A percentile compares a stretch with the other conserved stretches of the same genome.
phyloP scores from a whole-genome alignment of 2,888 invertebrate genomes.

The Eilema sororculum region DNA sequence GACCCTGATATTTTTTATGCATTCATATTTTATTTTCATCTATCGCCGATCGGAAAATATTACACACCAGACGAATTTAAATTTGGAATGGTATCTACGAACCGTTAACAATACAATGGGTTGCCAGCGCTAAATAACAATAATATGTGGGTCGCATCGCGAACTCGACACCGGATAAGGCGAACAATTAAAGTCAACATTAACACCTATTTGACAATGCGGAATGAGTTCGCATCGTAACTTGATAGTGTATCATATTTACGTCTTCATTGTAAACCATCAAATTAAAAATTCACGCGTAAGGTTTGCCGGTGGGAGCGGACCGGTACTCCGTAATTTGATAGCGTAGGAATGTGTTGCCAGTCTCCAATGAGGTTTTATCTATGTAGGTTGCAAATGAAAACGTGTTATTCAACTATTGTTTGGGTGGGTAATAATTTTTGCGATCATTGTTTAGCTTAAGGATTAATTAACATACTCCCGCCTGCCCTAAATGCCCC shows the following conservation, averaged over 20 bases:
- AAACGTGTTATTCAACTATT: constrained; percentile 67
- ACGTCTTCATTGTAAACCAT: constrained; percentile 63
- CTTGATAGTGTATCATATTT: constrained; percentile 58
- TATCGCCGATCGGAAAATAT: constrained; percentile 47
- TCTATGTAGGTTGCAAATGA: constrained; percentile 71
- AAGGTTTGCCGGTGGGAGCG: constrained; percentile 53
- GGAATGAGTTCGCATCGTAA: constrained; percentile 59
- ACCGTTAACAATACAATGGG: constrained; percentile 82
- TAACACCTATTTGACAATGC: constrained; percentile 66
- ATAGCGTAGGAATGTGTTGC: constrained; percentile 70
- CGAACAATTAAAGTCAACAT: constrained; percentile 77
- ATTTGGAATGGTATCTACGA: constrained; percentile 65
- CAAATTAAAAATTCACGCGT: constrained; percentile 64
- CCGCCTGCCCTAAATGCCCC: background rate
- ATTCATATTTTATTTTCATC: constrained; percentile 36
- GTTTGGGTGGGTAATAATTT: constrained; percentile 53
- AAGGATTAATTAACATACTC: constrained; percentile 26
- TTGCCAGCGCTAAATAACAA: constrained; percentile 73
- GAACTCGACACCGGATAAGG: constrained; percentile 75
- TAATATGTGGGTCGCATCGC: constrained; percentile 79
- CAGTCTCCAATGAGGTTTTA: constrained; percentile 64
- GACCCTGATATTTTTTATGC: constrained; percentile 37
- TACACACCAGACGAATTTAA: constrained; percentile 64
- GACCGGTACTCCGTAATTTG: constrained; percentile 65
- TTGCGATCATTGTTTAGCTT: constrained; percentile 39